These are phyloP conservation scores for Ecliptopera silaceata DNA, from an alignment of 2,888 invertebrate genomes.

Conservation along the genomic window DNA sequence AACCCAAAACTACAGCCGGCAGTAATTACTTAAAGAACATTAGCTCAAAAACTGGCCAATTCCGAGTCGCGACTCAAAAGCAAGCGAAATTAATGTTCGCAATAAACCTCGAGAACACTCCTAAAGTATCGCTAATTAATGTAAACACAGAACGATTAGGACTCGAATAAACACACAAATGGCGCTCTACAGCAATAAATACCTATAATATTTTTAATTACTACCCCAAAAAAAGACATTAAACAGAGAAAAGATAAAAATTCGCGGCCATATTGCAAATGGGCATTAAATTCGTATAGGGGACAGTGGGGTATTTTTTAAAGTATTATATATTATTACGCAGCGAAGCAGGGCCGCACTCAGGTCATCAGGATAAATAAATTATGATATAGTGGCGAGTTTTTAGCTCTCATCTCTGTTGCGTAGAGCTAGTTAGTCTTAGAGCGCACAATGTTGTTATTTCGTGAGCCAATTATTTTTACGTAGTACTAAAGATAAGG, in stretches of 20 bases:
- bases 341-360: constrained; percentile 65
- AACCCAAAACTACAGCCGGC: constrained; percentile 35
- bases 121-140: constrained; percentile 82
- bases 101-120: constrained; percentile 74
- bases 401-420: constrained; percentile 63
- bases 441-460: constrained; percentile 12
- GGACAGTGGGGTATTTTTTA: constrained; percentile 49
- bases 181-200: constrained; percentile 75
- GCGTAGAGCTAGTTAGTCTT: constrained; percentile 38
- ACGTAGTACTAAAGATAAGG: too few species aligned
- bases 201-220: constrained; percentile 82
- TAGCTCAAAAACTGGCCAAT: constrained; percentile 37
- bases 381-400: constrained; percentile 78
- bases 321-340: constrained; percentile 68
- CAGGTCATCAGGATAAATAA: constrained; percentile 80
- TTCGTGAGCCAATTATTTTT: neutral
- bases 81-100: constrained; percentile 68
- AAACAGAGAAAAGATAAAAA: constrained; percentile 73
- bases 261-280: constrained; percentile 72
- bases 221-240: constrained; percentile 73
- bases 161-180: constrained; percentile 75
- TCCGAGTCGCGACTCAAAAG: constrained; percentile 49
- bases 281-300: constrained; percentile 58
- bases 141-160: constrained; percentile 81
- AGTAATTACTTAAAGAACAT: constrained; percentile 38